Conservation (phyloP, 2,888 invertebrate genomes). For the Cheilosia soror region DNA sequence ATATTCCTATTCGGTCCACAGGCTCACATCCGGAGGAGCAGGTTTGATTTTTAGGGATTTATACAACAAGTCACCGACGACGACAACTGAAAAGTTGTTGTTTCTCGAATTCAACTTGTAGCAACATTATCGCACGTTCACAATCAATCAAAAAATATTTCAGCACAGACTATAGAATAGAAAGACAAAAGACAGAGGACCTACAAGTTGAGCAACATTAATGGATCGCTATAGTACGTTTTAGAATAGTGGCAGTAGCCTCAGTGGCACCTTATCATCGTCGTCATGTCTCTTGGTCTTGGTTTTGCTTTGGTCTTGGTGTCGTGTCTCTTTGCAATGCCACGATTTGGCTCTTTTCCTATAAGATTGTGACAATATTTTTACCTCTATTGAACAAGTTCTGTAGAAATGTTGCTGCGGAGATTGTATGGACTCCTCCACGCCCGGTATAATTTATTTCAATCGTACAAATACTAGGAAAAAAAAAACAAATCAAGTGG, state of each 20-base stretch:
- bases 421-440: constrained; percentile 32
- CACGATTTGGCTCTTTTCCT: constrained; percentile 59
- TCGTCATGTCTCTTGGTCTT: not conserved
- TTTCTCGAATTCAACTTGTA: constrained; percentile 18
- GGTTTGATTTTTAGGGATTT: constrained; percentile 62
- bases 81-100: constrained; percentile 49
- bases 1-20: constrained; percentile 18
- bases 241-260: constrained; percentile 40
- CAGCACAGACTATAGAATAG: not conserved
- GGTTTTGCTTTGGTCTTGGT: constrained; percentile 10
- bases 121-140: constrained; percentile 52
- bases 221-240: constrained; percentile 27
- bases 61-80: constrained; percentile 32
- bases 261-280: constrained; percentile 59
- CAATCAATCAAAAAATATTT: constrained; percentile 69
- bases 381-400: constrained; percentile 40
- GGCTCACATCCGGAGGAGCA: constrained; percentile 47
- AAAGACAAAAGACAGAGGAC: constrained; percentile 4
- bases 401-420: constrained; percentile 38
- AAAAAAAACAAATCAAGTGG: constrained; percentile 47
- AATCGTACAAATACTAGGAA: constrained; percentile 17
- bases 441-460: constrained; percentile 47
- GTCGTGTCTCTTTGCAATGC: constrained; percentile 68
- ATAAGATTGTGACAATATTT: constrained; percentile 33
- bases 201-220: not conserved